Evolutionary conservation across 1,140 invertebrate genomes (phyloP), one percentile per base, ranked within the genome.

Genomic region (Heterodera carotae): DNA sequence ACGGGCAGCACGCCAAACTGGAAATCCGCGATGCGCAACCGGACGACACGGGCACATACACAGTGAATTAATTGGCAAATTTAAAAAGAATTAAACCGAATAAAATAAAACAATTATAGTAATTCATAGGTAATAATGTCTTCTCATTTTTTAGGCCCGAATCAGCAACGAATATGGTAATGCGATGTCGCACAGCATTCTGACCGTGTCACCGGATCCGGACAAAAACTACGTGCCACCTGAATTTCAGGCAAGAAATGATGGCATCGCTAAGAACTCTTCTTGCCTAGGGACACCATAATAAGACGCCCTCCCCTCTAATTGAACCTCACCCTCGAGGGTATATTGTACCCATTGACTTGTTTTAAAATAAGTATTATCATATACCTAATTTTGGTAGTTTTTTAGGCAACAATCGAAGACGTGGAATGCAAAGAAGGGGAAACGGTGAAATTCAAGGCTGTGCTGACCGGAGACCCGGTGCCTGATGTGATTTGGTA

Each of bases 401-500:
- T 76, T 31, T 22, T 22, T 76, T 71, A 86, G 79, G 85, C 84
- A 22, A 75, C 76, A 6, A 85, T 86, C 43, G 85, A 87, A 80
- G 85, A 88, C 70, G 80, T 83, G n/a, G 86, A 88, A 39, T 87
- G 86, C 75, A 76, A 88, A 59, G 85, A 87, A 80, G 86, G 86
- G 8, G 86, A 88, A 34, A 85, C 84, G 22, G 86, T 87, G 0
- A 76, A 81, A 64, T 87, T 87, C 81, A 87, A 87, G 73, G 81
- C 85, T 27, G 85, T 87, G 22, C 48, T 96, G 4, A 92, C 91
- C 34, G 96, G 95, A 12, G 91, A 95, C 53, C 96, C 96, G 0
- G 89, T 91, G 72, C 95, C 96, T 0, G 93, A 94, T 8, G 80
- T 87, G 43, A 82, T 82, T 12, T 87, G 85, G 85, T 84, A 77